Conservation (phyloP, 2,113 vertebrate species). For the Puffinus mauretanicus region DNA sequence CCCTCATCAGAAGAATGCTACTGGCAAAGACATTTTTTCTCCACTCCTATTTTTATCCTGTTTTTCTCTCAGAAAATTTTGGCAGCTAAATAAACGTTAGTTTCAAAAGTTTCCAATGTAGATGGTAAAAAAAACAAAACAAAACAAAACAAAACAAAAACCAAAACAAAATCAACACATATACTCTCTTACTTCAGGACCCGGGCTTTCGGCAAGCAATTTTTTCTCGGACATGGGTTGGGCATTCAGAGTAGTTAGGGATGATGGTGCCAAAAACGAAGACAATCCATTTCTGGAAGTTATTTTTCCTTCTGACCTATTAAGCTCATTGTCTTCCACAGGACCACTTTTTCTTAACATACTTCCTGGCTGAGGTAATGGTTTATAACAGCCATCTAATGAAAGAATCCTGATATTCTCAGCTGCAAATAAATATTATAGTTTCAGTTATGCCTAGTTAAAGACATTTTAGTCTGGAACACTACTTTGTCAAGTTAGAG, state of each 20-base stretch:
- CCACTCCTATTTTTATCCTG: background rate
- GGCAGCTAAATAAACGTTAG: background rate
- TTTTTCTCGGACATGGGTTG: constrained; percentile 19
- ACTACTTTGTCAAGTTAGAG: background rate
- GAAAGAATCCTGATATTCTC: constrained; percentile 16
- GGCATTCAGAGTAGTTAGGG: constrained; percentile 34
- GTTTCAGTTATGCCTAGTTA: background rate
- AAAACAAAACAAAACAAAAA: background rate
- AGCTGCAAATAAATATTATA: constrained; percentile 2
- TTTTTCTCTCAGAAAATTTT: background rate
- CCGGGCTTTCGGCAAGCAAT: constrained; percentile 4
- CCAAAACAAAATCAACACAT: background rate
- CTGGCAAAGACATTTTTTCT: background rate
- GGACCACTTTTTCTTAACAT: constrained; percentile 50
- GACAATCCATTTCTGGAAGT: constrained; percentile 32
- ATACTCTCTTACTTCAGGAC: constrained; percentile 58
- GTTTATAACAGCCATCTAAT: constrained; percentile 68
- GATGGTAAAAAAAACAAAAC: background rate
- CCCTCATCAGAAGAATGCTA: background rate
- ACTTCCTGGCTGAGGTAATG: constrained; percentile 77
- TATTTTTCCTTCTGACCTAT: constrained; percentile 34
- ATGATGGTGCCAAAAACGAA: constrained; percentile 45
- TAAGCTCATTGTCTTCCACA: constrained; percentile 26
- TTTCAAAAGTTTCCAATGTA: background rate
- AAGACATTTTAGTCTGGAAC: background rate